Evolutionary conservation across 2,888 invertebrate species (phyloP).

Genomic region (Lingula anatina): DNA sequence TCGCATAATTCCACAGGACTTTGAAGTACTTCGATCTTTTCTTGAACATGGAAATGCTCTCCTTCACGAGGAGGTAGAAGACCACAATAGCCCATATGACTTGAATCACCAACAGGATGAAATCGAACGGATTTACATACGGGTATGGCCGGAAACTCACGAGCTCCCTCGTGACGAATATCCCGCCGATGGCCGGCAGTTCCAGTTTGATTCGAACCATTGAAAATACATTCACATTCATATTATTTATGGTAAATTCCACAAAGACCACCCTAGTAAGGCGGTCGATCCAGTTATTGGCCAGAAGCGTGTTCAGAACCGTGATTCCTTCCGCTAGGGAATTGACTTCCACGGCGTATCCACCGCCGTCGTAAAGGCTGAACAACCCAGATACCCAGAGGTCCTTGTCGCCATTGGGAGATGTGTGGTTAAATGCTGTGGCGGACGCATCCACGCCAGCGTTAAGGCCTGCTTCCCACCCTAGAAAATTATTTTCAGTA

Average conservation of each 20-base stretch:
- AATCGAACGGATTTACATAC: neutral
- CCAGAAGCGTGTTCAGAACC: too few species aligned
- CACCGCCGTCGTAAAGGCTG: too few species aligned
- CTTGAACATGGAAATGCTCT: neutral
- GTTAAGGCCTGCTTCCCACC: too few species aligned
- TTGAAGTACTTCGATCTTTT: neutral
- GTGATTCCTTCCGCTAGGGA: too few species aligned
- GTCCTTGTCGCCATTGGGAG: too few species aligned
- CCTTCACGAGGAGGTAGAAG: neutral
- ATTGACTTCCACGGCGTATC: too few species aligned
- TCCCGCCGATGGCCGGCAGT: neutral
- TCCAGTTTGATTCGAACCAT: neutral
- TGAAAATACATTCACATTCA: slow-evolving; percentile 5
- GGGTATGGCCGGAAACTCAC: slow-evolving; percentile 1
- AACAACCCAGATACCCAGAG: too few species aligned
- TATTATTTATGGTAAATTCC: slow-evolving; percentile 4
- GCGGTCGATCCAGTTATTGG: slow-evolving; percentile 6
- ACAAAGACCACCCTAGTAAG: slow-evolving; percentile 5
- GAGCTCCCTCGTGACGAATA: neutral
- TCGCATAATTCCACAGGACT: neutral
- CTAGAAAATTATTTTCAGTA: too few species aligned
- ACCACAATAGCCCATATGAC: neutral
- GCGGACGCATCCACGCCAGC: too few species aligned
- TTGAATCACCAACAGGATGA: slow-evolving; percentile 1
- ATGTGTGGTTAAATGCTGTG: too few species aligned